Evolutionary conservation across 1,140 invertebrate species (phyloP).

Genomic region (Neelides sp.): DNA sequence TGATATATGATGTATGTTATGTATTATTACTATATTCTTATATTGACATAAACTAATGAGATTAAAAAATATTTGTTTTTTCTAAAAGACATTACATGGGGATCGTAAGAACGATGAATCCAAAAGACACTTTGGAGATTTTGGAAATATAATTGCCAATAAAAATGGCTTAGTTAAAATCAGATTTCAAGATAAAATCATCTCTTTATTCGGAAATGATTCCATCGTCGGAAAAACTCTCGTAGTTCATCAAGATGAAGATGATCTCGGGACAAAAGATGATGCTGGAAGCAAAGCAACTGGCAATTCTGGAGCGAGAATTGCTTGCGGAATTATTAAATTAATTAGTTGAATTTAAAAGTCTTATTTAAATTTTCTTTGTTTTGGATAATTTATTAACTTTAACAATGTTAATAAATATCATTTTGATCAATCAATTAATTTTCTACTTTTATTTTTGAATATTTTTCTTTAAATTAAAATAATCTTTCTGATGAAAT

Average conservation of each 20-base stretch:
- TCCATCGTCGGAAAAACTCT: conserved; percentile 43
- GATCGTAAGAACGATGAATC: conserved; percentile 49
- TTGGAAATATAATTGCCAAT: conserved; percentile 43
- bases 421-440: no score
- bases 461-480: no score
- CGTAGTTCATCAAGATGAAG: conserved; percentile 39
- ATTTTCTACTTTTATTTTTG: no score
- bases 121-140: conserved; percentile 45
- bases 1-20: no score
- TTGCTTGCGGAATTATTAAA: conserved; percentile 47
- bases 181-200: conserved; percentile 35
- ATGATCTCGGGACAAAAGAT: conserved; percentile 43
- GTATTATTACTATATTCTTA: not conserved
- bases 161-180: conserved; percentile 34
- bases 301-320: conserved; percentile 45
- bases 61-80: not conserved
- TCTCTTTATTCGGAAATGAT: conserved; percentile 37
- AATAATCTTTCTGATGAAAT: no score
- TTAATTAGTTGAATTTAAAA: conserved; percentile 24
- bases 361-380: no score
- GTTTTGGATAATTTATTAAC: no score
- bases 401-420: no score
- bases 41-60: no score
- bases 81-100: conserved; percentile 23
- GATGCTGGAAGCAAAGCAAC: conserved; percentile 39